These are phyloP conservation scores for Polietes domitor DNA, from an alignment of 2,888 invertebrate genomes.

Conservation along the genomic window DNA sequence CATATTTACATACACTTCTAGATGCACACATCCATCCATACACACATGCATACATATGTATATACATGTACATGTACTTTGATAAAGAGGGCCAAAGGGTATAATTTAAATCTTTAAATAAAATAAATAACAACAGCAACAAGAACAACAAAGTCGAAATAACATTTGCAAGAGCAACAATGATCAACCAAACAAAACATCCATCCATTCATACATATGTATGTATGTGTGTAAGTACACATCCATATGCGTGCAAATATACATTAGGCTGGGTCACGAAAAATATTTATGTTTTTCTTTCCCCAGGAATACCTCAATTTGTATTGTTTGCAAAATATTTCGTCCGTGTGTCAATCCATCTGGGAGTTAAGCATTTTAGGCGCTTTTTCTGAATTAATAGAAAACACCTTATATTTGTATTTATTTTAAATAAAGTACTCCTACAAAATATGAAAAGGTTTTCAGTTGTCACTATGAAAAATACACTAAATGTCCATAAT, in stretches of 20 bases:
- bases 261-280: too few species aligned
- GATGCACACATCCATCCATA: slow-evolving; percentile 22
- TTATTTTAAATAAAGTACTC: too few species aligned
- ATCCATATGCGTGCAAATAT: slow-evolving; percentile 64
- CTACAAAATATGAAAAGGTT: too few species aligned
- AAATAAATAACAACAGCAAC: slow-evolving; percentile 70
- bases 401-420: too few species aligned
- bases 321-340: too few species aligned
- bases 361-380: too few species aligned
- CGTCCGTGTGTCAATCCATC: too few species aligned
- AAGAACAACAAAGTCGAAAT: slow-evolving; percentile 69
- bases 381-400: too few species aligned
- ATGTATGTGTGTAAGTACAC: slow-evolving; percentile 33
- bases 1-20: too few species aligned
- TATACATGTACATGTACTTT: slow-evolving; percentile 32
- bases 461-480: too few species aligned
- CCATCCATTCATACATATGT: slow-evolving; percentile 30
- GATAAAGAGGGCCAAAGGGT: slow-evolving; percentile 62
- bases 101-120: slow-evolving; percentile 67
- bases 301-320: too few species aligned
- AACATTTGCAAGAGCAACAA: slow-evolving; percentile 43
- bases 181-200: slow-evolving; percentile 20
- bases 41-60: slow-evolving; percentile 35
- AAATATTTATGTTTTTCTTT: background rate
- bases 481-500: too few species aligned